phyloP scores from a whole-genome alignment of 1,140 invertebrate species.

The Pentalonia nigronervosa region DNA sequence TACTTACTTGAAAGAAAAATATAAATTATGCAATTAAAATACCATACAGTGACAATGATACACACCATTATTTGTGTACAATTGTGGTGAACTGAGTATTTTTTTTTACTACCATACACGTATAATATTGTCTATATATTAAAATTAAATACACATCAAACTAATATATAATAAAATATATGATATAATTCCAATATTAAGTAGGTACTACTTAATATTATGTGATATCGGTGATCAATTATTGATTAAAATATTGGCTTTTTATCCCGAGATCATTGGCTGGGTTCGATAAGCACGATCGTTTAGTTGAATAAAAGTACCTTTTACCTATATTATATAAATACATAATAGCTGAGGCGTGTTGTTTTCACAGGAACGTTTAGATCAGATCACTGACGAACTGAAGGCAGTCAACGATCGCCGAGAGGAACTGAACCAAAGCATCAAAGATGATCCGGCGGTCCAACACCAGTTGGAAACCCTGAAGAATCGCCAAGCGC shows the following conservation, averaged over 20 bases:
- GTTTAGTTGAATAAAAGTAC: background rate
- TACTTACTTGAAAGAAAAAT: background rate
- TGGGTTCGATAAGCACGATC: background rate
- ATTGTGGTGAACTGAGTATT: background rate
- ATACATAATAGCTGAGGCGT: background rate
- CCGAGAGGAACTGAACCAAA: constrained; percentile 66
- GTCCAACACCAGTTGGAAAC: constrained; percentile 66
- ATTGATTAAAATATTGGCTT: background rate
- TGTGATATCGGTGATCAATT: background rate
- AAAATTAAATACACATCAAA: background rate
- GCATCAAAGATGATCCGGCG: constrained; percentile 62
- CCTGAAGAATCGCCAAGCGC: constrained; percentile 66
- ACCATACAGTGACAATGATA: background rate
- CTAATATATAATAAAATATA: background rate
- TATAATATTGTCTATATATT: background rate
- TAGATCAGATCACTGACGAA: constrained; percentile 67
- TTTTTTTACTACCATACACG: background rate
- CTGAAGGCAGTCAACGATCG: constrained; percentile 65
- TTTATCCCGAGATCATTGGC: background rate
- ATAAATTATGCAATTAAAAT: background rate
- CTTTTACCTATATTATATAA: background rate
- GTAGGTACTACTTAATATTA: background rate
- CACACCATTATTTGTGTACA: background rate
- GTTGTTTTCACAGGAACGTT: constrained; percentile 65
- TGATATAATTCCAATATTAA: background rate